phyloP scores from a whole-genome alignment of 2,888 invertebrate species.

The Anagyrus pseudococci region DNA sequence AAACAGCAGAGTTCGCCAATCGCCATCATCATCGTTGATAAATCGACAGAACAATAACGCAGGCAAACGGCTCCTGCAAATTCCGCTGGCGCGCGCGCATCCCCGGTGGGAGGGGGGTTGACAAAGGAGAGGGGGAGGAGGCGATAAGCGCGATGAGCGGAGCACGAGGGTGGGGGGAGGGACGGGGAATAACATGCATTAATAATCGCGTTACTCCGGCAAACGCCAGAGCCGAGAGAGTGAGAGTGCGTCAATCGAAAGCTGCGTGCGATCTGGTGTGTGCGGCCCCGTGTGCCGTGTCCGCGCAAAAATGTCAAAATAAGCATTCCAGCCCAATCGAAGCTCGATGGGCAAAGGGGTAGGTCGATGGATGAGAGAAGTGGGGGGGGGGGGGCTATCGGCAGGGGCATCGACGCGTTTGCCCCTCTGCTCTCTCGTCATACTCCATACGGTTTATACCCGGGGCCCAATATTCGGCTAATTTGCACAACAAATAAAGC shows the following conservation, averaged over 20 bases:
- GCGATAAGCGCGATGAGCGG: neutral
- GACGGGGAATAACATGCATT: conserved; percentile 31
- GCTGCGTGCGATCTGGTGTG: neutral
- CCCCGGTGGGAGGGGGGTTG: too few relatives aligned
- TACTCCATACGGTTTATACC: neutral
- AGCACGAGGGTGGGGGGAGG: too few relatives aligned
- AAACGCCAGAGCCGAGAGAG: neutral
- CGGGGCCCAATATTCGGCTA: conserved; percentile 60
- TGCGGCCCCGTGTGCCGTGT: neutral
- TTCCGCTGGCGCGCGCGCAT: conserved; percentile 24
- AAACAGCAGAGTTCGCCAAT: too few relatives aligned
- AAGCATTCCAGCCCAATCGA: conserved; percentile 13
- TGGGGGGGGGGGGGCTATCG: neutral
- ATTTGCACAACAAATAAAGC: conserved; percentile 63
- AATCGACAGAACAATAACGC: conserved; percentile 38
- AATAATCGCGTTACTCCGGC: conserved; percentile 8
- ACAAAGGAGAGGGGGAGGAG: too few relatives aligned
- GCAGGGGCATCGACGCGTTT: too few relatives aligned
- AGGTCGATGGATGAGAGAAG: neutral
- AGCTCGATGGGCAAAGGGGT: conserved; percentile 42
- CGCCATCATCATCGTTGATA: conserved; percentile 38
- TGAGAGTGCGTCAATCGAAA: neutral
- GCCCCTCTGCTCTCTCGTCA: too few relatives aligned
- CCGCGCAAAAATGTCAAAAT: conserved; percentile 31
- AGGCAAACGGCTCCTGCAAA: conserved; percentile 13